Evolutionary conservation across 2,888 invertebrate species (phyloP).

Genomic region (Andrena fulva): DNA sequence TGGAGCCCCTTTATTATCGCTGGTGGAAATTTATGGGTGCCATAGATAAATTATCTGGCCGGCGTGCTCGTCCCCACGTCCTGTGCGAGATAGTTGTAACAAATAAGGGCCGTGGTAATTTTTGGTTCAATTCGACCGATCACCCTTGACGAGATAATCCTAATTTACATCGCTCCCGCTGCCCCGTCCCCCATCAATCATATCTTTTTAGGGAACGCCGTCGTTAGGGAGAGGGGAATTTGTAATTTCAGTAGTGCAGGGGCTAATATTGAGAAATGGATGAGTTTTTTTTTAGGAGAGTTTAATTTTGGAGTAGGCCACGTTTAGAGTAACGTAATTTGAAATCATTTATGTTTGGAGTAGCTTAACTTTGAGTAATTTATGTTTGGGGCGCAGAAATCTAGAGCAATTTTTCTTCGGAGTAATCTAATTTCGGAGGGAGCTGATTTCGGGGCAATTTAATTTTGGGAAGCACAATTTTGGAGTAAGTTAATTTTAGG

Average conservation of each 20-base stretch:
- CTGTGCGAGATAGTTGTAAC: slow-evolving; percentile 52
- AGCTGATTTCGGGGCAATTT: not conserved
- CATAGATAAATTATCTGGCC: slow-evolving; percentile 59
- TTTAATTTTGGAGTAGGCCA: not conserved
- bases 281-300: too few relatives aligned
- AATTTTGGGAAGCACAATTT: not conserved
- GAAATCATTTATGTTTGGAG: not conserved
- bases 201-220: not conserved
- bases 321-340: not conserved
- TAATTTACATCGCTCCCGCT: slow-evolving; percentile 33
- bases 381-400: not conserved
- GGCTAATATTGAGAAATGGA: too few relatives aligned
- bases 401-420: not conserved
- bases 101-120: slow-evolving; percentile 46
- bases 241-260: not conserved
- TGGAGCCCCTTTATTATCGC: slow-evolving; percentile 48
- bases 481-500: not conserved
- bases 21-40: slow-evolving; percentile 46
- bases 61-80: slow-evolving; percentile 7
- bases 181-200: slow-evolving; percentile 7
- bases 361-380: not conserved
- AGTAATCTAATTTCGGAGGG: not conserved
- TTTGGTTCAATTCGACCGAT: slow-evolving; percentile 39
- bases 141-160: slow-evolving; percentile 40
- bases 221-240: not conserved